Percentiles rank a stretch among this genome's conserved stretches.
Evolutionary conservation across 2,113 vertebrate genomes (phyloP).

Genomic region (Parus major): DNA sequence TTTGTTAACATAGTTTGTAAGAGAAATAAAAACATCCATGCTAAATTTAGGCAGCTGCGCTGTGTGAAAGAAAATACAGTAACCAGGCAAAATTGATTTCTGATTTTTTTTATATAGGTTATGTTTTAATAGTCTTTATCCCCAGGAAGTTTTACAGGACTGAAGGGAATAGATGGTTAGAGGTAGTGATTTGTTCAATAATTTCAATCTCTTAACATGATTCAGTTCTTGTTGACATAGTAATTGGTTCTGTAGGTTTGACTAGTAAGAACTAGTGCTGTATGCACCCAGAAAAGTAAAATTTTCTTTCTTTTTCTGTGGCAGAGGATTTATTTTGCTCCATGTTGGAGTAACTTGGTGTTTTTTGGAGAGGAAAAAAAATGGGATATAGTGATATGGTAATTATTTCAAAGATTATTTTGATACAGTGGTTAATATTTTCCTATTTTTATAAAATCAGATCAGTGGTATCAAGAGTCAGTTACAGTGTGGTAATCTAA

Average conservation of each 20-base stretch:
- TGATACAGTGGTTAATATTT: background rate
- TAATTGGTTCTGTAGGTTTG: background rate
- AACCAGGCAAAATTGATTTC: background rate
- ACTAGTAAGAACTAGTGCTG: background rate
- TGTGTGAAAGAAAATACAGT: background rate
- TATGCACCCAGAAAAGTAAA: background rate
- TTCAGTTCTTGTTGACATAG: background rate
- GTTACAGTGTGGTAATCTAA: background rate
- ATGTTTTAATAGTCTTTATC: background rate
- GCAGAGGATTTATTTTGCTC: background rate
- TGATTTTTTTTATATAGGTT: background rate
- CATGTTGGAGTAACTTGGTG: background rate
- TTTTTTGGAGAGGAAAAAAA: background rate
- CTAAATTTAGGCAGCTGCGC: slow-evolving; percentile 6
- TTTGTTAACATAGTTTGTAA: slow-evolving; percentile 21
- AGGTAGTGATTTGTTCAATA: background rate
- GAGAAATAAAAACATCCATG: background rate
- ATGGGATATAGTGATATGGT: rapidly evolving
- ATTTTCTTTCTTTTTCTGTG: background rate
- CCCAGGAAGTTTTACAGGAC: background rate
- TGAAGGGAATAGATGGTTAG: background rate
- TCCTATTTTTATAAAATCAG: background rate
- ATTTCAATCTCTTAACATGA: background rate
- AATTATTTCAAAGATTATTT: background rate
- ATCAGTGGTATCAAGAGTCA: background rate